A percentile compares a stretch with the other conserved stretches of the same genome.
phyloP scores from a whole-genome alignment of 2,888 invertebrate genomes.

The Hypercompe scribonia region DNA sequence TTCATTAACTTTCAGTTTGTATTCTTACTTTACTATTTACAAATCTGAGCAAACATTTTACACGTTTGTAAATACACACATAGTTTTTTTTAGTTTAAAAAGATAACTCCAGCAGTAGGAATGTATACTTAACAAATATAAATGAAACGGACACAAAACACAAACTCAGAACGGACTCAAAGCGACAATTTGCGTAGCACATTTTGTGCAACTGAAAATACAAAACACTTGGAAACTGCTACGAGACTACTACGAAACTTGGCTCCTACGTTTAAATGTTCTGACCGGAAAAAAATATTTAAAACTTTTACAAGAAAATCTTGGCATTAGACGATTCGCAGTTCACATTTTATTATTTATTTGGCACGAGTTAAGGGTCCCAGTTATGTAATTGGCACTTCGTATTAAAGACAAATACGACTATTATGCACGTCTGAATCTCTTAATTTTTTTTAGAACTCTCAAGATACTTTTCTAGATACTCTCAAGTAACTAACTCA shows the following conservation, averaged over 20 bases:
- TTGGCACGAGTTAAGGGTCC: background rate
- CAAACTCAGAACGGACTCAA: background rate
- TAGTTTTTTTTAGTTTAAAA: background rate
- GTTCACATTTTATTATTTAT: conserved; percentile 13
- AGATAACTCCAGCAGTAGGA: background rate
- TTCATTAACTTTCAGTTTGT: conserved; percentile 28
- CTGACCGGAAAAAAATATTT: conserved; percentile 26
- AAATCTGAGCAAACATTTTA: conserved; percentile 28
- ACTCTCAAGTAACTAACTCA: too few relatives aligned
- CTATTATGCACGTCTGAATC: background rate
- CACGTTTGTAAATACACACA: conserved; percentile 24
- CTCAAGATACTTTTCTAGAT: too few relatives aligned
- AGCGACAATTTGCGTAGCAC: background rate
- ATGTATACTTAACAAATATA: background rate
- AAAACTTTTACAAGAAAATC: conserved; percentile 15
- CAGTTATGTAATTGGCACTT: background rate
- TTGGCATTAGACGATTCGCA: background rate
- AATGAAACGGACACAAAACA: background rate
- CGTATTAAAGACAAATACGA: background rate
- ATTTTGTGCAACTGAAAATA: background rate
- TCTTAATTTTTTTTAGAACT: too few relatives aligned
- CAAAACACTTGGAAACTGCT: conserved; percentile 29
- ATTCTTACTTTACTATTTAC: conserved; percentile 20
- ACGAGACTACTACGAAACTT: conserved; percentile 20
- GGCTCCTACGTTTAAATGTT: conserved; percentile 31